Evolutionary conservation across 2,888 invertebrate species (phyloP), one percentile per base, ranked within the genome.

Genomic region (Elysia crispata): DNA sequence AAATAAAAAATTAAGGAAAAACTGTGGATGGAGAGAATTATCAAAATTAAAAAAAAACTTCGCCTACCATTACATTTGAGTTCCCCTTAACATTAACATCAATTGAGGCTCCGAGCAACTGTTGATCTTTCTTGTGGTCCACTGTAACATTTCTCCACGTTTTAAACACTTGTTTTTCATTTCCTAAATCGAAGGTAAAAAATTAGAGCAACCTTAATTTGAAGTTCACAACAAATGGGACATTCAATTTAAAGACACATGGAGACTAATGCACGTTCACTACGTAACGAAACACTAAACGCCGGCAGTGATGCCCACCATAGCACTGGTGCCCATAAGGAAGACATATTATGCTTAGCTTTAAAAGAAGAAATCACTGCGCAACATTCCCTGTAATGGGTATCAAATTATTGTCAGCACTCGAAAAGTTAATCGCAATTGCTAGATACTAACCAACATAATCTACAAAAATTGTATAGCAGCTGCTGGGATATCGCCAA

Each of bases 41-140:
- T 28, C 25, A 5, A 6, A 5, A 23, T 18, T 23, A 28, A 1
- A 5, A 41, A 41, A 72, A 49, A 20, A 28, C 1, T 28, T 23
- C 20, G n/a, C 84, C 79, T 69, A 87, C 87, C 69, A 85, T 81
- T 23, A 87, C 85, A 28, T 80, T 80, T 50, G 76, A 77, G 25
- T 83, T 72, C 0, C 82, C 83, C 50, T 82, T 30, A 15, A 79
- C 33, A 25, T 85, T 84, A 25, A 86, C 80, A 33, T 86, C 84
- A 8, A 88, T 64, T 1, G 86, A 83, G 11, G 86, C 86, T 8
- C 88, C 88, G 11, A 88, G 75, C 86, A 86, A 87, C 67, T 86
- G 85, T 41, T 85, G 81, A 57, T 85, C 81, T 79, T 86, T 87
- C 23, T 84, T 85, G 77, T 87, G 86, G 1, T 76, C 75, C 6